phyloP scores from a whole-genome alignment of 2,113 vertebrate species.

The Heterocephalus glaber region DNA sequence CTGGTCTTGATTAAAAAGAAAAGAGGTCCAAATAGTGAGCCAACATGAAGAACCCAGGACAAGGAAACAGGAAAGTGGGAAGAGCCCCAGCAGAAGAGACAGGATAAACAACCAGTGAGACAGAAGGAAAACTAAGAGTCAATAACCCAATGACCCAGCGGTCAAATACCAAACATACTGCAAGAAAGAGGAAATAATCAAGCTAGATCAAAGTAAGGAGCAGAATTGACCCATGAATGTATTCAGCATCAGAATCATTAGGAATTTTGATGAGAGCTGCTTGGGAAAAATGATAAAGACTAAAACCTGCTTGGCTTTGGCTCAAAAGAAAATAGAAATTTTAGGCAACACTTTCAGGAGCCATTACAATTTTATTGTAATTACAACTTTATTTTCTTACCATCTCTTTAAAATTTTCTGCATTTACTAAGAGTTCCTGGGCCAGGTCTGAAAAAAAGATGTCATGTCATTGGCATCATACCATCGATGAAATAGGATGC shows the following conservation, averaged over 20 bases:
- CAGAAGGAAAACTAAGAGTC: neutral
- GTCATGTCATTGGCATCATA: neutral
- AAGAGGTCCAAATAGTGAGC: neutral
- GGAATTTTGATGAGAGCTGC: neutral
- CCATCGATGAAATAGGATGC: neutral
- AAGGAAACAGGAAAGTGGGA: neutral
- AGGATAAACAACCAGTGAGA: neutral
- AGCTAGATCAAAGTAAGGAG: neutral
- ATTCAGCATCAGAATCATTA: neutral
- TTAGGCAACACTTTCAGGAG: neutral
- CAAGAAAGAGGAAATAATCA: neutral
- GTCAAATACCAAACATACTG: neutral
- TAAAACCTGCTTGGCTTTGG: neutral
- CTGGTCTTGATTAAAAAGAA: neutral
- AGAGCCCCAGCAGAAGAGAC: neutral
- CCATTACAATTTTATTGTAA: neutral
- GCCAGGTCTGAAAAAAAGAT: neutral
- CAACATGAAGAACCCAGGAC: neutral
- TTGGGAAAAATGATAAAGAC: neutral
- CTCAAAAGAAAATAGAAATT: neutral
- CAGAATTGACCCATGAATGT: neutral
- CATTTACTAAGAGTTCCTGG: neutral
- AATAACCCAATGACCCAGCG: neutral
- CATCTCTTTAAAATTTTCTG: neutral
- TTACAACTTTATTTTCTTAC: neutral